Evolutionary conservation across 2,113 vertebrate genomes (phyloP).

Genomic region (Phylloscopus trochiloides): DNA sequence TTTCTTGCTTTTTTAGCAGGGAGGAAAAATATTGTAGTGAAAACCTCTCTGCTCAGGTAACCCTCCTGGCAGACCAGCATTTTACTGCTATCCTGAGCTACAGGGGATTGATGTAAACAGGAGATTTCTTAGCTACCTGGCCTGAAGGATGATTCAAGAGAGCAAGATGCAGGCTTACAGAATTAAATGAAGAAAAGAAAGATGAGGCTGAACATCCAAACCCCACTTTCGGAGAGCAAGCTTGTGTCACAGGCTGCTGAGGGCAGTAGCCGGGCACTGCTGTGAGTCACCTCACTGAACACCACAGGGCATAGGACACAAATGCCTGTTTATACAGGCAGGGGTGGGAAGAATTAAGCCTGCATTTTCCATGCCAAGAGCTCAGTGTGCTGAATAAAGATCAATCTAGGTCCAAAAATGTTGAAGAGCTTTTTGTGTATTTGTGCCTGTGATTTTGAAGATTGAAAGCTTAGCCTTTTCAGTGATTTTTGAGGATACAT

Average conservation of each 20-base stretch:
- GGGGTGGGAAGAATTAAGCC: not conserved
- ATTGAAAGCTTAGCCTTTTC: not conserved
- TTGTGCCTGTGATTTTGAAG: not conserved
- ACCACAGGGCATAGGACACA: accelerated
- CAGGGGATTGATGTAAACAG: not conserved
- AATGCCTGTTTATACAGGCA: not conserved
- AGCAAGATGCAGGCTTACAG: not conserved
- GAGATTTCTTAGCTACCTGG: not conserved
- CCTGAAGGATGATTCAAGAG: not conserved
- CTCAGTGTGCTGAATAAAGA: not conserved
- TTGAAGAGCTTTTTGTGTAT: not conserved
- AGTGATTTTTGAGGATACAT: not conserved
- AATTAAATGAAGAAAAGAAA: not conserved
- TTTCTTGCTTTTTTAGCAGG: not conserved
- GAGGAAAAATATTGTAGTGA: not conserved
- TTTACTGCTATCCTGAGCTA: not conserved
- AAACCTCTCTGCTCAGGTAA: not conserved
- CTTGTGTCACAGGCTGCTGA: not conserved
- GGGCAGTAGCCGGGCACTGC: not conserved
- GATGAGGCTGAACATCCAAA: not conserved
- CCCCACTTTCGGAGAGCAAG: not conserved
- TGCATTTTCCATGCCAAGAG: not conserved
- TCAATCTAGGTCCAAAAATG: not conserved
- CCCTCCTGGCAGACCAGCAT: not conserved
- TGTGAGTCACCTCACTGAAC: not conserved